Evolutionary conservation across 2,797 vertebrate genomes (phyloP), one percentile per base, ranked within the genome.

Genomic region (Pantherophis vulpinus): DNA sequence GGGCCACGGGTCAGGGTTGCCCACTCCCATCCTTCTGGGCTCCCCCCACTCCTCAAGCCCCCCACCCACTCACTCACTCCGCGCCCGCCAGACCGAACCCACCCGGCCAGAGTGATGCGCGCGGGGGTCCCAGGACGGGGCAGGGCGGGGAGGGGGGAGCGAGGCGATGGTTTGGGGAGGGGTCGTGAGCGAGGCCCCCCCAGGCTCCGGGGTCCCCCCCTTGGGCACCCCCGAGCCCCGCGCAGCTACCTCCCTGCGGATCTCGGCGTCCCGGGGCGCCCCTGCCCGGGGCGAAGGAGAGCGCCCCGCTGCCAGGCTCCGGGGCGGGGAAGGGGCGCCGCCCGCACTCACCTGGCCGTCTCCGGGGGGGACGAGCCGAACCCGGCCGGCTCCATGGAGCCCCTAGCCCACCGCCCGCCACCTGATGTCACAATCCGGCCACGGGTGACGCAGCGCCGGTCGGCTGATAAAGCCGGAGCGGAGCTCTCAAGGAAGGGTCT

Each of bases 381-480:
- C 88, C 63, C 90, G 20, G 93, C 90, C 96, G 96, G 96, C 95
- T 87, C 96, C 94, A 94, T 94, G 94, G 95, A 93, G 95, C 93
- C 89, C 91, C 87, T 42, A 20, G 91, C 92, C 93, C 86, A 91
- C 95, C 95, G 96, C 95, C 95, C 96, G 95, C 95, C 95, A 79
- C 94, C 92, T 96, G 56, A 6, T 88, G 95, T 96, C 95, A 92
- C 90, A 95, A 94, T 92, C 83, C 89, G 56, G 91, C 6, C 83
- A 11, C 91, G 2, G 63, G 23, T 94, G 93, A 92, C 93, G 93
- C 88, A 4, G 47, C 29, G 37, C 37, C 37, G 37, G 37, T 37
- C 14, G 58, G 70, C 2, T 2, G 32, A 20, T 20, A 20, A 29
- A 13, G 37, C 90, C 42, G 32, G 32, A n/a, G 58, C 32, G 16